Conservation (phyloP, 2,113 vertebrate genomes). For the Elaphurus davidianus region DNA sequence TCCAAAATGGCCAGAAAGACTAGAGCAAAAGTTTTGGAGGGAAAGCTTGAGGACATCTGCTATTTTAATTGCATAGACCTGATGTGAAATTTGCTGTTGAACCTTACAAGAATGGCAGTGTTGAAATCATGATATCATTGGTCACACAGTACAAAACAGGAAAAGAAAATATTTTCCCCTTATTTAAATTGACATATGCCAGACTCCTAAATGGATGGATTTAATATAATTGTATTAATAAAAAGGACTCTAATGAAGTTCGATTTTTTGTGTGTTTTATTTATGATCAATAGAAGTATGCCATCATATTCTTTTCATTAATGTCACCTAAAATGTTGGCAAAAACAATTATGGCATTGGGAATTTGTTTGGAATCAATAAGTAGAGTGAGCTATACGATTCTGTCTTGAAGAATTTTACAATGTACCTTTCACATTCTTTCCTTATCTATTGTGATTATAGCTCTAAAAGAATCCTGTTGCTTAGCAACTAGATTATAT, state of each 20-base stretch:
- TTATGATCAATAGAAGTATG: not conserved
- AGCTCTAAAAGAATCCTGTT: conserved; percentile 37
- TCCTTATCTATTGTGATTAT: not conserved
- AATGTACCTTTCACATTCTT: not conserved
- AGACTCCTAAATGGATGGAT: not conserved
- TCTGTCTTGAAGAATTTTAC: not conserved
- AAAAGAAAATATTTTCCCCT: not conserved
- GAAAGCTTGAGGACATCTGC: not conserved
- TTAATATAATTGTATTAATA: not conserved
- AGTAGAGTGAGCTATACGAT: not conserved
- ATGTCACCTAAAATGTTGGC: not conserved
- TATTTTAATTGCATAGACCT: not conserved
- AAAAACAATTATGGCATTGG: not conserved
- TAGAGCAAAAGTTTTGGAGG: not conserved
- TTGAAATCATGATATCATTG: not conserved
- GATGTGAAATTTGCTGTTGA: not conserved
- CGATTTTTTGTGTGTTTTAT: not conserved
- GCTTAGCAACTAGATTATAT: conserved; percentile 36
- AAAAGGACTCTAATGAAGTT: not conserved
- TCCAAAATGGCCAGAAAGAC: not conserved
- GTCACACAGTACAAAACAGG: not conserved
- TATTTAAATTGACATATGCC: not conserved
- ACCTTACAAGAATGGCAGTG: not conserved
- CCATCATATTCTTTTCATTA: not conserved
- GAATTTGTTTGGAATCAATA: not conserved